These are phyloP conservation scores for Odontomyia ornata DNA, from an alignment of 2,888 invertebrate genomes.

Conservation along the genomic window DNA sequence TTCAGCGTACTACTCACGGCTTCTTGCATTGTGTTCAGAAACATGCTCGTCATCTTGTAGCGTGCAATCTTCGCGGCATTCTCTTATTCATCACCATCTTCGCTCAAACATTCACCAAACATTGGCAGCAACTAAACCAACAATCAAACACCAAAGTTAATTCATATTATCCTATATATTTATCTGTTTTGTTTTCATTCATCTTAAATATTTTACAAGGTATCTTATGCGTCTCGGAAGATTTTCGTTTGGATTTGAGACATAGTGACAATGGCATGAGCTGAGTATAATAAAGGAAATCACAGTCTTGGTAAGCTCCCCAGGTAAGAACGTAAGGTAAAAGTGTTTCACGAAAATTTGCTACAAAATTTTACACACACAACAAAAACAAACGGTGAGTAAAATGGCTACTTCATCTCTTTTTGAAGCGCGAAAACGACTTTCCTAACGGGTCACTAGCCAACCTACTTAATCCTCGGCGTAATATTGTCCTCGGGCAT, in stretches of 20 bases:
- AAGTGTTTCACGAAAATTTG: constrained; percentile 18
- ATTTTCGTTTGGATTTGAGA: constrained; percentile 15
- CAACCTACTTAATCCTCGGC: constrained; percentile 24
- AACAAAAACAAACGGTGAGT: constrained; percentile 49
- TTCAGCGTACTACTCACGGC: background rate
- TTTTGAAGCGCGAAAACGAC: background rate
- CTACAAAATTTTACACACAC: constrained; percentile 47
- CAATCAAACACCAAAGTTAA: background rate
- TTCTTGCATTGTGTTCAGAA: background rate
- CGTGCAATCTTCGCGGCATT: too few relatives aligned
- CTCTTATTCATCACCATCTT: too few relatives aligned
- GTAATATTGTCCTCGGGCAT: constrained; percentile 72
- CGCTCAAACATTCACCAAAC: too few relatives aligned
- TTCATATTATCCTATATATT: background rate
- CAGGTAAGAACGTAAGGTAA: constrained; percentile 40
- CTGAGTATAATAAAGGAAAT: constrained; percentile 53
- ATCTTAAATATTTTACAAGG: constrained; percentile 29
- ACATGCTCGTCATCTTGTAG: too few relatives aligned
- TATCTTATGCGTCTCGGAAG: constrained; percentile 17
- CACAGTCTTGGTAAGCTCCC: constrained; percentile 55
- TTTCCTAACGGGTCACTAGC: constrained; percentile 1
- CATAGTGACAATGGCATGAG: constrained; percentile 43
- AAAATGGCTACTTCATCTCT: constrained; percentile 28
- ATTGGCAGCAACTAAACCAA: too few relatives aligned
- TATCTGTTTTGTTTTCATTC: constrained; percentile 19